Evolutionary conservation across 2,113 vertebrate genomes (phyloP).

Genomic region (Peucedramus taeniatus): DNA sequence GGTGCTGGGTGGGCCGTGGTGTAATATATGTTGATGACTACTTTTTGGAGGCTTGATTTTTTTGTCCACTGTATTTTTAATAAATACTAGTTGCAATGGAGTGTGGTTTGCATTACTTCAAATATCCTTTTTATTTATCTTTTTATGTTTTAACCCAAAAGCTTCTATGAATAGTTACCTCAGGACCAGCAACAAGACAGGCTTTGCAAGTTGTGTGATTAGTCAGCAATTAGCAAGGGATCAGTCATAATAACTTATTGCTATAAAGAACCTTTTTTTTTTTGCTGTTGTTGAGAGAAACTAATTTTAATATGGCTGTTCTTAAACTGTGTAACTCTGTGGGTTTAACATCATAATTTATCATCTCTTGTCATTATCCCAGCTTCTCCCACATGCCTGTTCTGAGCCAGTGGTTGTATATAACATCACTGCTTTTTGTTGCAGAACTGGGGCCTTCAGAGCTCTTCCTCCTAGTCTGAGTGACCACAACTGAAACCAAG

Average conservation of each 20-base stretch:
- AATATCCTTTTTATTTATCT: neutral
- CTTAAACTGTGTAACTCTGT: neutral
- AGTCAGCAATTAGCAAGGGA: neutral
- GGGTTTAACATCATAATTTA: neutral
- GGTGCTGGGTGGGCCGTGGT: neutral
- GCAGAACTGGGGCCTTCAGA: neutral
- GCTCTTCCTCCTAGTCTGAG: neutral
- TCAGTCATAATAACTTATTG: neutral
- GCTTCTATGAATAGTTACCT: neutral
- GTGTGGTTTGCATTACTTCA: neutral
- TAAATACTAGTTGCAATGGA: slow-evolving; percentile 36
- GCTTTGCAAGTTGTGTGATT: neutral
- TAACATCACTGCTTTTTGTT: neutral
- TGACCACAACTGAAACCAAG: neutral
- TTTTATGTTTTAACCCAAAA: neutral
- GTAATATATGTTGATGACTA: neutral
- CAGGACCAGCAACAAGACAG: neutral
- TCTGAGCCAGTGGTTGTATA: neutral
- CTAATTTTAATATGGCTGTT: neutral
- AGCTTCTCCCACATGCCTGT: neutral
- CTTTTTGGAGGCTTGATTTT: neutral
- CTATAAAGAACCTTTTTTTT: neutral
- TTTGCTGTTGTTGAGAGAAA: neutral
- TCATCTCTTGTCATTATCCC: neutral
- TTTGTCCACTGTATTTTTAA: slow-evolving; percentile 43